Conservation (phyloP, 2,797 vertebrate genomes). For the Eulemur rubriventer region DNA sequence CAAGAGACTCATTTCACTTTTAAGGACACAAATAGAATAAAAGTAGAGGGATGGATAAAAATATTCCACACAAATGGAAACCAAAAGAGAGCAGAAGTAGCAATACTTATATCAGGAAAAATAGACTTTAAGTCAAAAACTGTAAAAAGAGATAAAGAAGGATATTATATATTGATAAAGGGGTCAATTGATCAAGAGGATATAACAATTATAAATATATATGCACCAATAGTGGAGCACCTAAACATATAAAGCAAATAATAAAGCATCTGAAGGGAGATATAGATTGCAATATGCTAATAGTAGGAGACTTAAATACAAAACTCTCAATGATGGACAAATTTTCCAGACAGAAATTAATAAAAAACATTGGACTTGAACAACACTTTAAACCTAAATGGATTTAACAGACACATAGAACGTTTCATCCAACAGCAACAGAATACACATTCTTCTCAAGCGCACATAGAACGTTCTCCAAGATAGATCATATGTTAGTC, state of each 20-base stretch:
- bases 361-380: not conserved
- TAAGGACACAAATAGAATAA: not conserved
- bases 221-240: not conserved
- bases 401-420: not conserved
- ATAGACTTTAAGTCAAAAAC: not conserved
- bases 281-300: not conserved
- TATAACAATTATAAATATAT: not conserved
- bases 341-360: not conserved
- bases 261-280: not conserved
- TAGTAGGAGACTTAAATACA: not conserved
- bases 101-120: not conserved
- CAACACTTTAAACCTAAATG: not conserved
- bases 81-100: not conserved
- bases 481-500: not conserved
- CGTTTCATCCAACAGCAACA: not conserved
- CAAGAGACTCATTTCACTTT: not conserved
- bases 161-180: not conserved
- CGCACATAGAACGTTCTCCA: not conserved
- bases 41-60: not conserved
- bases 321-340: not conserved
- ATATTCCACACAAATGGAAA: not conserved
- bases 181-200: not conserved
- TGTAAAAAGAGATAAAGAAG: not conserved
- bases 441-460: not conserved
- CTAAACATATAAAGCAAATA: not conserved